These are phyloP conservation scores for Hanleya hanleyi DNA, from an alignment of 2,888 invertebrate species.

Conservation along the genomic window DNA sequence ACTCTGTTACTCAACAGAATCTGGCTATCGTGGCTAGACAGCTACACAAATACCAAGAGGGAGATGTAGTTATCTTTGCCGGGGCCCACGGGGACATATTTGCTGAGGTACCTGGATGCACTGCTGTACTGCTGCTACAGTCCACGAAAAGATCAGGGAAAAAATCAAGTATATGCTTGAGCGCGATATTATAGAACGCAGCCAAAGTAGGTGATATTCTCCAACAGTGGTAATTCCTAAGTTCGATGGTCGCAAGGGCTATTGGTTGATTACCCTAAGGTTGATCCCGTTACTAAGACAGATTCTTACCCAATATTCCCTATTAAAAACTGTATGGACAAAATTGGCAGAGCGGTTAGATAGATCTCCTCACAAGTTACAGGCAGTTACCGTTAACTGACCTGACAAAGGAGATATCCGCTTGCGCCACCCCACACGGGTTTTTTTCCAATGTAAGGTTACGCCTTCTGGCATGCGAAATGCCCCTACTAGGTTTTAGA, in stretches of 20 bases:
- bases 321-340: no score
- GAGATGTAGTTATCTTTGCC: conserved; percentile 13
- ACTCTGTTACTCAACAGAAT: background rate
- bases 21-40: no score
- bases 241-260: background rate
- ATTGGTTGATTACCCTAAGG: background rate
- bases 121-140: no score
- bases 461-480: background rate
- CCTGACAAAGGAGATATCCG: no score
- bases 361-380: background rate
- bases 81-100: conserved; percentile 33
- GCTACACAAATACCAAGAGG: background rate
- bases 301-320: no score
- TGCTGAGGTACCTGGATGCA: no score
- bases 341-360: background rate
- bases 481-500: no score
- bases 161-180: conserved; percentile 30
- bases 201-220: no score
- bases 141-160: conserved; percentile 27
- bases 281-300: background rate
- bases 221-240: no score
- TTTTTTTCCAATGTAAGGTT: background rate
- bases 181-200: conserved; percentile 23
- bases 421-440: no score
- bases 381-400: background rate